Evolutionary conservation across 2,888 invertebrate genomes (phyloP).

Genomic region (Sipha maydis): DNA sequence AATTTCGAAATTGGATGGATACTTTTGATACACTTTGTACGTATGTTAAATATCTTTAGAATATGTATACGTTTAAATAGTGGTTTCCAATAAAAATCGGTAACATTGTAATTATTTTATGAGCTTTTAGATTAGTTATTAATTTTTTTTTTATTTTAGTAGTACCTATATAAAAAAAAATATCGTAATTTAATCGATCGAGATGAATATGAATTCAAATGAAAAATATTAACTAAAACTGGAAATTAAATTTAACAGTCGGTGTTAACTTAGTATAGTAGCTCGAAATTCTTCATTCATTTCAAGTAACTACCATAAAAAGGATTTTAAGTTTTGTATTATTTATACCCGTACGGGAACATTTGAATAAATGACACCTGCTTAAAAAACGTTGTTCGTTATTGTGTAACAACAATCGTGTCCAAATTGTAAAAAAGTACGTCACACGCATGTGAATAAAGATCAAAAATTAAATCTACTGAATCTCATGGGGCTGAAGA

Average conservation of each 20-base stretch:
- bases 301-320: background rate
- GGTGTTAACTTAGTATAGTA: background rate
- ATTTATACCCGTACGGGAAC: conserved; percentile 1
- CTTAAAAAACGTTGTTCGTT: conserved; percentile 9
- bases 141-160: too few relatives aligned
- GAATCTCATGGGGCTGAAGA: background rate
- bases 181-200: too few relatives aligned
- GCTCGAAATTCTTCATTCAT: background rate
- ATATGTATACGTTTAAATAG: too few relatives aligned
- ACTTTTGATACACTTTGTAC: too few relatives aligned
- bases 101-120: too few relatives aligned
- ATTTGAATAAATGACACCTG: conserved; percentile 39
- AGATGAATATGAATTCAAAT: too few relatives aligned
- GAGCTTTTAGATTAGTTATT: too few relatives aligned
- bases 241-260: background rate
- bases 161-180: too few relatives aligned
- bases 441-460: conserved; percentile 17
- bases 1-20: too few relatives aligned
- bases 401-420: conserved; percentile 46
- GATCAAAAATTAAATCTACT: conserved; percentile 12
- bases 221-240: too few relatives aligned
- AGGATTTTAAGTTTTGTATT: background rate
- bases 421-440: conserved; percentile 45
- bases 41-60: too few relatives aligned
- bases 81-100: too few relatives aligned